Base-by-base conservation (phyloP, 2,888 invertebrate species). In the Melipona bicolor region DNA sequence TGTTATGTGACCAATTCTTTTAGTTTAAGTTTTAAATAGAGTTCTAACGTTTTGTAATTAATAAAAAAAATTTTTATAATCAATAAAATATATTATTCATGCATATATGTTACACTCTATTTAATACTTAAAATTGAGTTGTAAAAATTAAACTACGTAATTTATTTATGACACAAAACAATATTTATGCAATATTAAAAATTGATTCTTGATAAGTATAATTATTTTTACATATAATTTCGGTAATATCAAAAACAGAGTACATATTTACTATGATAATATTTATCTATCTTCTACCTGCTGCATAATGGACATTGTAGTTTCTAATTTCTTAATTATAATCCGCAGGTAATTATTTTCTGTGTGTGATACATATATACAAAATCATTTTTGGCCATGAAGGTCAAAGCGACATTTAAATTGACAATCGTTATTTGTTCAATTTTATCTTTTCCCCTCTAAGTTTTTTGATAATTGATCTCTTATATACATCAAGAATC, bases 211-310 rank as follows among this genome's bases (percentile, higher is more conserved):
- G 65, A 61, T 61, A 49, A 59, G 79, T 32, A 67, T 59, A 70
- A 77, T 65, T 64, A 5, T 71, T 69, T 73, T 65, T 56, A 65
- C 61, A 56, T 27, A 24, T 70, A 59, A 72, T 36, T 79, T 78
- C 74, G 71, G 54, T 70, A 74, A 79, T 85, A 83, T 85, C 56
- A 85, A 85, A 84, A 85, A 56, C 73, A 71, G 61, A 77, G 67
- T 62, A 79, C 71, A 67, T 83, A 75, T 61, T 77, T 65, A 61
- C 69, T 73, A 79, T 70, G 52, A 70, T 68, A 73, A 79, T 70
- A 68, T 75, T 75, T 75, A 54, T 70, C 50, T 50, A 59, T 71
- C 17, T 32, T 67, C 67, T 77, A 69, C 59, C 74, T 74, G 73
- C 72, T 77, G 76, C 62, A 77, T 27, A 76, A 61, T 50, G 54